Base-by-base conservation (phyloP, 1,140 invertebrate genomes). In the Carcinoscorpius rotundicauda region DNA sequence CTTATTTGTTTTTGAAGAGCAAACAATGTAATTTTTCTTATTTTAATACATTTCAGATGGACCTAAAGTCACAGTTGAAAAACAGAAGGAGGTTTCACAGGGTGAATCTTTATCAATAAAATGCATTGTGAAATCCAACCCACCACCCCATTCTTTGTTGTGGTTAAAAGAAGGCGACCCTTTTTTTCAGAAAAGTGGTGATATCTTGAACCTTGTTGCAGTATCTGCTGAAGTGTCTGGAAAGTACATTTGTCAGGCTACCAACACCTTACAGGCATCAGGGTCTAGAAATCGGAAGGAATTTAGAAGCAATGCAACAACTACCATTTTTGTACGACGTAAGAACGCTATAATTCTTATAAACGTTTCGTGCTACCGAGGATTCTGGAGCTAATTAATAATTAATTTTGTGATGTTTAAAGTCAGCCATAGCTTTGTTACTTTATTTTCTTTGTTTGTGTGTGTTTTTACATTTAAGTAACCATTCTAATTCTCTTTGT, bases 111-210 rank as follows among this genome's bases (percentile, higher is more conserved):
- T 93, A 0, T 85, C 84, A 61, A 86, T 94, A 50, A 83, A 85
- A 62, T 96, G 92, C 73, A 90, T 93, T 73, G 89, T 94, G 0
- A 86, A 86, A 0, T 82, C 91, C 0, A 94, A 94, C 75, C 92
- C 92, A 48, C 58, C 65, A 9, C 67, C 0, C 73, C 82, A 62
- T 29, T 88, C 89, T 0, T 82, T 93, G 63, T 89, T 93, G 69
- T 95, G 92, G 92, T 78, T 88, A 3, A 86, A 90, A 73, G 89
- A 92, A 69, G 87, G 85, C 0, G 86, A 88, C 66, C 84, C 87
- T 0, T 87, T 90, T 63, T 94, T 94, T 73, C 81, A 86, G 4
- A 87, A 93, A 72, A 80, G 79, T 9, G 90, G 91, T 3, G 84
- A 88, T 11, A 83, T 85, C 1, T 77, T 96, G 0, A 79, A 83